phyloP scores from a whole-genome alignment of 2,888 invertebrate genomes.

The Drosophila paranaensis region DNA sequence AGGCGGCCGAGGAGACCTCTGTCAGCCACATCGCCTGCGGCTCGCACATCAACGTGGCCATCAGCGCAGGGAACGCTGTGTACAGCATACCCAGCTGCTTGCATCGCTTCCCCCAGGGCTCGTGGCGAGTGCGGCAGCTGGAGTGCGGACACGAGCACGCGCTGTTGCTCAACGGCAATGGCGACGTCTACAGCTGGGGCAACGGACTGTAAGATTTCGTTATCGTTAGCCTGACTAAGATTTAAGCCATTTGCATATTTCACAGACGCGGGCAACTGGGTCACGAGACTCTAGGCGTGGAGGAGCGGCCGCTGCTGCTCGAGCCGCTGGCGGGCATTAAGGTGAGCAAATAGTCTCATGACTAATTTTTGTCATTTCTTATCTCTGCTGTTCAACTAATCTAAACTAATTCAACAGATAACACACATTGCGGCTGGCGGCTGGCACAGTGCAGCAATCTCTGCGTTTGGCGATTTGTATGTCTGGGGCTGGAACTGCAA shows the following conservation, averaged over 20 bases:
- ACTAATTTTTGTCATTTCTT: constrained; percentile 8
- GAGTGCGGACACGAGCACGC: constrained; percentile 93
- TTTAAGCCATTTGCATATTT: constrained; percentile 8
- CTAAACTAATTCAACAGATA: constrained; percentile 84
- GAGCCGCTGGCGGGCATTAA: constrained; percentile 91
- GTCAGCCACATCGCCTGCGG: constrained; percentile 85
- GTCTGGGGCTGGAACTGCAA: constrained; percentile 96
- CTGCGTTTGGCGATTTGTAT: constrained; percentile 92
- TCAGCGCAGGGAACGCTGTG: constrained; percentile 86
- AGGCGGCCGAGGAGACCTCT: constrained; percentile 5
- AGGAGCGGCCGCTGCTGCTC: constrained; percentile 88
- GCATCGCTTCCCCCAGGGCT: constrained; percentile 85
- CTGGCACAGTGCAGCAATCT: constrained; percentile 94
- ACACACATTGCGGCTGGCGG: constrained; percentile 91
- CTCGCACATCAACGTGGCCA: constrained; percentile 85
- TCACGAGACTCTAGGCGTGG: constrained; percentile 87
- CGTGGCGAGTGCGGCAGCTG: constrained; percentile 87
- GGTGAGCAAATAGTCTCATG: constrained; percentile 65
- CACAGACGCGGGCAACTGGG: constrained; percentile 94
- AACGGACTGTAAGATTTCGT: constrained; percentile 89
- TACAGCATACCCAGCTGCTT: constrained; percentile 88
- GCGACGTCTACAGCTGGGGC: constrained; percentile 93
- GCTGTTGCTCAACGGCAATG: constrained; percentile 88
- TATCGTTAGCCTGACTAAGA: not conserved
- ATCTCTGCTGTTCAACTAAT: constrained; percentile 13